A percentile compares a stretch with the other conserved stretches of the same genome.
Evolutionary conservation across 2,797 vertebrate species (phyloP).

Genomic region (Paguma larvata): DNA sequence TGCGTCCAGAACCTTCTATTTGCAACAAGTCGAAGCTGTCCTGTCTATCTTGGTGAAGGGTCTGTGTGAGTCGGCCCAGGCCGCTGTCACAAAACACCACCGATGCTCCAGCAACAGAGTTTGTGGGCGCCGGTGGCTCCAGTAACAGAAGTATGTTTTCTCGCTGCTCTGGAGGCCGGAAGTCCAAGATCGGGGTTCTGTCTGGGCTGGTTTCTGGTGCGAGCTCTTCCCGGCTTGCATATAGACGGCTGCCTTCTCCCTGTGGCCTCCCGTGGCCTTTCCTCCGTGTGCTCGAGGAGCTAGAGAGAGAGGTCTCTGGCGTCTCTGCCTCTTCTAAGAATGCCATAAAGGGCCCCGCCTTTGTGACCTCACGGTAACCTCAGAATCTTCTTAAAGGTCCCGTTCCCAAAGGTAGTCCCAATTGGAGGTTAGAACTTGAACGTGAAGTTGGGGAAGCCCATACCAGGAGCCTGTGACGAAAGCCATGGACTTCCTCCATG

Average conservation of each 20-base stretch:
- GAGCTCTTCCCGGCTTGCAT: too few species aligned
- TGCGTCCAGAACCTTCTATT: background rate
- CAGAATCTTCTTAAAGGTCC: background rate
- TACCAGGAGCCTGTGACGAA: background rate
- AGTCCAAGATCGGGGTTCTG: background rate
- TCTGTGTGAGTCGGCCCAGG: background rate
- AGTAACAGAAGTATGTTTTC: background rate
- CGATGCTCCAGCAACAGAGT: background rate
- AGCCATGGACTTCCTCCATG: background rate
- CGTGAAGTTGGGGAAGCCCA: background rate
- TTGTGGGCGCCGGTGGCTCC: fast-evolving
- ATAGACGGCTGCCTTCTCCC: background rate
- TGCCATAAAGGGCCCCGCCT: too few species aligned
- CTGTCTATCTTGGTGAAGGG: background rate
- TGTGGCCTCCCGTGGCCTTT: background rate
- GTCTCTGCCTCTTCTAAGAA: background rate
- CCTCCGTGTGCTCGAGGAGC: fast-evolving
- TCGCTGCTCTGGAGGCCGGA: background rate
- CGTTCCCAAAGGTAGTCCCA: background rate
- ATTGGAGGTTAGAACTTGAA: background rate
- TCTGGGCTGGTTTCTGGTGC: background rate
- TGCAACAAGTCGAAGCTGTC: too few species aligned
- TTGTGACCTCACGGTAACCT: background rate
- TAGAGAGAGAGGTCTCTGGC: background rate
- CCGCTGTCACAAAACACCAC: background rate